Base-by-base conservation (phyloP, 2,797 vertebrate genomes). In the Sebastes hopkinsi region DNA sequence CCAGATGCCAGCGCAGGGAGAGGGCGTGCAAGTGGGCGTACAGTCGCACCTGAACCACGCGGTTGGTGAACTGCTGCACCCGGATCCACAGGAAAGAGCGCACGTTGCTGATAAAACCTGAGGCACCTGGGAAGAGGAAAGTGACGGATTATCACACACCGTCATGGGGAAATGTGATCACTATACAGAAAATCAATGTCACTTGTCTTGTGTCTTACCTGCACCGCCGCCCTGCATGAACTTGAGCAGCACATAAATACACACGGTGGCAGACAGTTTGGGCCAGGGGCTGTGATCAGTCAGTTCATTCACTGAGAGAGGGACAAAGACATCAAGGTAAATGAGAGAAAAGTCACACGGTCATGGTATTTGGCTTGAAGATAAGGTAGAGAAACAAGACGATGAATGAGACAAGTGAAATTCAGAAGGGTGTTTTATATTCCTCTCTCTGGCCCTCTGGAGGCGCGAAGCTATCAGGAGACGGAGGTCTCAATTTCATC, bases 61-160 rank as follows among this genome's bases (percentile, higher is more conserved):
- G 94, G 58, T 97, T 97, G 16, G 97, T 99, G 93, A 96, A 99
- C 96, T 99, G 98, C 94, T 99, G 98, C 77, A 99, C 98, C 2
- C 93, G 95, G 89, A 99, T 98, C 98, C 98, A 99, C 76, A 99
- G 79, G 95, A 99, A 99, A 0, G 97, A 94, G 29, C 97, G 97
- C 27, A 98, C 0, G 92, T 99, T 99, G 73, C 97, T 99, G 64
- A 99, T 87, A 0, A 99, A 99, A 56, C 98, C 98, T 0, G 96
- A 95, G 14, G 96, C 90, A 1, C 97, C 97, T 98, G 91, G 5
- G 7, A 29, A 6, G 36, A 52, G 46, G 64, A 34, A 46, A 6
- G 20, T 2, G 62, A 18, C 4, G 2, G 30, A 73, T 13, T 2
- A 16, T 8, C 25, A 9, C 38, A 20, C 8, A 1, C 66, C 3